A percentile compares a stretch with the other conserved stretches of the same genome.
These are phyloP conservation scores for Coleophora deauratella DNA, from an alignment of 2,888 invertebrate genomes.

Conservation along the genomic window DNA sequence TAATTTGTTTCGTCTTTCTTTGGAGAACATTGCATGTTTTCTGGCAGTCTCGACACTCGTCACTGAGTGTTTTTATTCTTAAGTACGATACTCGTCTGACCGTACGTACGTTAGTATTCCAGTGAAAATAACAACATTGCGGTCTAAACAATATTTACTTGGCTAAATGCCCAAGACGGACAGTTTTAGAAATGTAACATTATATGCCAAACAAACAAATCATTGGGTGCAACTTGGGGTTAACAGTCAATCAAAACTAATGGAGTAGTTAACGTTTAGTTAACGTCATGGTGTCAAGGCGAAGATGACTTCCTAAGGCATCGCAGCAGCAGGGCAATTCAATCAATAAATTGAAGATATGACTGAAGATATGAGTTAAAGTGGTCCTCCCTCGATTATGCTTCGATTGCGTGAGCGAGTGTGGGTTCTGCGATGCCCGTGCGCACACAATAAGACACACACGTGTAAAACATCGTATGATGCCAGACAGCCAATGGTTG, in stretches of 20 bases:
- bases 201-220: constrained; percentile 8
- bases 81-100: no score
- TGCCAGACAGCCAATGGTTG: constrained; percentile 51
- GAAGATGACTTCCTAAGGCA: constrained; percentile 53
- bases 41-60: no score
- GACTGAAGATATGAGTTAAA: constrained; percentile 38
- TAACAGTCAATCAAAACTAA: constrained; percentile 37
- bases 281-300: constrained; percentile 46
- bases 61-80: no score
- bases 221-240: constrained; percentile 6
- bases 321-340: constrained; percentile 44
- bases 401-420: constrained; percentile 37
- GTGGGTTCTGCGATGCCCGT: constrained; percentile 37
- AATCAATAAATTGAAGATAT: constrained; percentile 45
- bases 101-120: no score
- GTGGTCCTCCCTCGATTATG: constrained; percentile 53
- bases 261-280: constrained; percentile 15
- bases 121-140: not conserved
- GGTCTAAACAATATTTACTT: no score
- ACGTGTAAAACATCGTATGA: constrained; percentile 60
- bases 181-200: not conserved
- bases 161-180: not conserved
- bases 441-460: constrained; percentile 43
- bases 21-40: not conserved
- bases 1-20: no score